These are phyloP conservation scores for Eubasilissa regina DNA, from an alignment of 1,140 invertebrate genomes.

Conservation along the genomic window DNA sequence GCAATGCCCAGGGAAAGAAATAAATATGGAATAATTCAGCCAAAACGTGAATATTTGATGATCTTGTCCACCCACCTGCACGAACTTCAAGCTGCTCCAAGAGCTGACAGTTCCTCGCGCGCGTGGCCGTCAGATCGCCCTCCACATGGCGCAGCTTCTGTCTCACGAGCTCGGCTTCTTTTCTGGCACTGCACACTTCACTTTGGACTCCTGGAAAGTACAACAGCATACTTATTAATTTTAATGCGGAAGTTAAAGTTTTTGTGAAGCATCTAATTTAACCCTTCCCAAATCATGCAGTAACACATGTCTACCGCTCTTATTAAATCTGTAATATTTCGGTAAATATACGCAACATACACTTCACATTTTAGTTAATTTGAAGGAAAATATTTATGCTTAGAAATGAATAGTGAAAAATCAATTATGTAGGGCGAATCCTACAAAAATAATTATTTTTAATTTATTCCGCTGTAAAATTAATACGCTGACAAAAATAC, in stretches of 20 bases:
- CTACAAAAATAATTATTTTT: no score
- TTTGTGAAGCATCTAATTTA: neutral
- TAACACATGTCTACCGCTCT: no score
- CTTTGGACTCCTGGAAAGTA: conserved; percentile 66
- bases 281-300: neutral
- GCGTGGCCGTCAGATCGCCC: conserved; percentile 66
- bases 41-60: neutral
- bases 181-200: conserved; percentile 68
- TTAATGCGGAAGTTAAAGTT: neutral
- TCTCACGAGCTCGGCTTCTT: conserved; percentile 68
- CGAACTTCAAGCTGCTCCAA: conserved; percentile 65
- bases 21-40: neutral
- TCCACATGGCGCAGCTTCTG: conserved; percentile 67
- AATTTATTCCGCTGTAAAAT: no score
- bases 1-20: neutral
- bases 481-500: neutral
- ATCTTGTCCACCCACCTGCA: conserved; percentile 62
- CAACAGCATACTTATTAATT: neutral
- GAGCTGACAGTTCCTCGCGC: conserved; percentile 66
- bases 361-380: no score
- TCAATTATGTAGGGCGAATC: no score
- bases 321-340: no score
- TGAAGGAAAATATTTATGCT: no score
- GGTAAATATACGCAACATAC: no score
- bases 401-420: no score